Conservation (phyloP, 92 coral and sea anemone species). For the Epizoanthus scotinus region DNA sequence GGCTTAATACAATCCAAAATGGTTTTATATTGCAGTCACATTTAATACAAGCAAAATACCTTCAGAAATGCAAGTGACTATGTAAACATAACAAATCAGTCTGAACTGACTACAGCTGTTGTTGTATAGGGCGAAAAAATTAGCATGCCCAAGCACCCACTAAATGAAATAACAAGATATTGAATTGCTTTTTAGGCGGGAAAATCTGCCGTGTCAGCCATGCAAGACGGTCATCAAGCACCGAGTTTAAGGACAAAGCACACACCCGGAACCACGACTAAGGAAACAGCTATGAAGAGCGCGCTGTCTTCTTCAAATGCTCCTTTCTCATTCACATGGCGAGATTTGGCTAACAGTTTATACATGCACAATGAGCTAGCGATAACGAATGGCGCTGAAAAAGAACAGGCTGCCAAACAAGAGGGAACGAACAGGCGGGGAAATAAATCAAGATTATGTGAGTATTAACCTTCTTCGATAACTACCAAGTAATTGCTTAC, state of each 20-base stretch:
- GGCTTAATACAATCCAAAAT: background rate
- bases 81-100: background rate
- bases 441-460: background rate
- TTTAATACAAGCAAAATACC: constrained; percentile 6
- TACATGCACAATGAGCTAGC: constrained; percentile 26
- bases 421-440: background rate
- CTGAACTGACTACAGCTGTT: background rate
- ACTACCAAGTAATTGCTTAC: background rate
- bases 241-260: constrained; percentile 23
- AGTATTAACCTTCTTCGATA: background rate
- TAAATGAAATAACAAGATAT: constrained; percentile 14
- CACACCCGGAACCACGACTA: constrained; percentile 13
- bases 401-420: background rate
- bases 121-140: constrained; percentile 34
- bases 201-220: constrained; percentile 23
- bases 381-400: constrained; percentile 13
- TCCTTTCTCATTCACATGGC: constrained; percentile 34
- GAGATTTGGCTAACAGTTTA: constrained; percentile 32
- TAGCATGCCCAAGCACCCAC: constrained; percentile 27
- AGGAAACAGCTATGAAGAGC: constrained; percentile 26
- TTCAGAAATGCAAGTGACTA: background rate
- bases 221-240: constrained; percentile 38
- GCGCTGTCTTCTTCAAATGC: background rate
- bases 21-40: constrained; percentile 31
- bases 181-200: constrained; percentile 34